phyloP scores from a whole-genome alignment of 1,140 invertebrate species.

The Drosophila ficusphila region DNA sequence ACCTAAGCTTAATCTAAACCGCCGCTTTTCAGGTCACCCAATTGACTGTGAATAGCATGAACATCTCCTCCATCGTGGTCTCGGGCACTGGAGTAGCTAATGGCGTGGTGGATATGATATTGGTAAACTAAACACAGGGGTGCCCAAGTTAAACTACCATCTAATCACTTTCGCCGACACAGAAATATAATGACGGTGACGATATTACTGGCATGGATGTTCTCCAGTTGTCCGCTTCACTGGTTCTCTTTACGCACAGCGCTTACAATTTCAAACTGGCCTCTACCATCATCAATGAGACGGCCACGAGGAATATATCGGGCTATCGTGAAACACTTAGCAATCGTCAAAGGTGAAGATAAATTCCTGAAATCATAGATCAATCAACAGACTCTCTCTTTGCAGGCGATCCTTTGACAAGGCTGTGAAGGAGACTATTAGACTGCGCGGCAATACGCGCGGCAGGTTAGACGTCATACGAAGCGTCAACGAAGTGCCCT shows the following conservation, averaged over 20 bases:
- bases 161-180: not conserved
- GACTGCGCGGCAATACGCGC: constrained; percentile 35
- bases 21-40: constrained; percentile 47
- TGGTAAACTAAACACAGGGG: constrained; percentile 39
- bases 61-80: constrained; percentile 62
- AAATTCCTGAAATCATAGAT: too few relatives aligned
- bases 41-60: constrained; percentile 64
- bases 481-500: constrained; percentile 70
- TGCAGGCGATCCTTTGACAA: constrained; percentile 69
- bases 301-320: constrained; percentile 32
- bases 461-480: constrained; percentile 76
- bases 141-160: too few relatives aligned
- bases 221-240: constrained; percentile 64
- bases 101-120: constrained; percentile 52
- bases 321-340: constrained; percentile 55
- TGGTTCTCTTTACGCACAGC: constrained; percentile 66
- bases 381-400: not conserved
- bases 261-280: constrained; percentile 70
- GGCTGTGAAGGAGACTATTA: constrained; percentile 63
- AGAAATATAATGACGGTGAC: constrained; percentile 66
- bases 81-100: constrained; percentile 63
- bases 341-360: constrained; percentile 56
- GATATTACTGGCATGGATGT: constrained; percentile 60
- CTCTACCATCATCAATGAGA: constrained; percentile 65
- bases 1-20: not conserved